Percentiles rank a stretch among this genome's conserved stretches.
These are phyloP conservation scores for Chelmon rostratus DNA, from an alignment of 2,797 vertebrate species.

Conservation along the genomic window DNA sequence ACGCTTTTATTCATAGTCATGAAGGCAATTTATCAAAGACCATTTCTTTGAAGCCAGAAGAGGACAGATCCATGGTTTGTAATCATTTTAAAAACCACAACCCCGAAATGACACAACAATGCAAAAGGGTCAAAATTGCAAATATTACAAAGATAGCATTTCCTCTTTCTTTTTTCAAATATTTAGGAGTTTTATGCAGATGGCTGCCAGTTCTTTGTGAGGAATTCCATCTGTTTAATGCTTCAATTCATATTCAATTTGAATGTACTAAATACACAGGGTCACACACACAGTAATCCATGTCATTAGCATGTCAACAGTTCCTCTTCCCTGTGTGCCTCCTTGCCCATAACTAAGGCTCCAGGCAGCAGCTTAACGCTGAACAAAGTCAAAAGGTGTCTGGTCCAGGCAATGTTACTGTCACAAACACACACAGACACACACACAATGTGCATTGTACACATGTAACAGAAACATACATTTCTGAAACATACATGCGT, in stretches of 20 bases:
- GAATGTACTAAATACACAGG: not conserved
- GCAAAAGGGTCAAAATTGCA: not conserved
- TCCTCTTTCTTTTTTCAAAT: not conserved
- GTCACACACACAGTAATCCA: not conserved
- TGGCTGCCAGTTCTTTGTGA: not conserved
- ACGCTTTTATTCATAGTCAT: not conserved
- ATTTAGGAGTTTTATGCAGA: not conserved
- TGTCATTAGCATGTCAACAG: conserved; percentile 19
- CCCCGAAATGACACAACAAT: not conserved
- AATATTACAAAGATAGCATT: not conserved
- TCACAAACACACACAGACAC: not conserved
- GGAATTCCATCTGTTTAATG: not conserved
- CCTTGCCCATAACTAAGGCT: conserved; percentile 36
- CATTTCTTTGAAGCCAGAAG: not conserved
- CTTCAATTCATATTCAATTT: not conserved
- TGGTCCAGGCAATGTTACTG: conserved; percentile 7
- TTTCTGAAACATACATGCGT: not conserved
- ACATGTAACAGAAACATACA: conserved; percentile 2
- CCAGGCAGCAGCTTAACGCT: conserved; percentile 27
- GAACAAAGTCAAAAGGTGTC: conserved; percentile 40
- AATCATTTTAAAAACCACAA: not conserved
- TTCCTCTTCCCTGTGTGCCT: conserved; percentile 10
- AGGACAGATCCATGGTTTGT: not conserved
- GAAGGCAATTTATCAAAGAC: not conserved
- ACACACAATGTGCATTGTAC: not conserved